These are phyloP conservation scores for Pseudocheirus occidentalis DNA, from an alignment of 2,797 vertebrate genomes.

Conservation along the genomic window DNA sequence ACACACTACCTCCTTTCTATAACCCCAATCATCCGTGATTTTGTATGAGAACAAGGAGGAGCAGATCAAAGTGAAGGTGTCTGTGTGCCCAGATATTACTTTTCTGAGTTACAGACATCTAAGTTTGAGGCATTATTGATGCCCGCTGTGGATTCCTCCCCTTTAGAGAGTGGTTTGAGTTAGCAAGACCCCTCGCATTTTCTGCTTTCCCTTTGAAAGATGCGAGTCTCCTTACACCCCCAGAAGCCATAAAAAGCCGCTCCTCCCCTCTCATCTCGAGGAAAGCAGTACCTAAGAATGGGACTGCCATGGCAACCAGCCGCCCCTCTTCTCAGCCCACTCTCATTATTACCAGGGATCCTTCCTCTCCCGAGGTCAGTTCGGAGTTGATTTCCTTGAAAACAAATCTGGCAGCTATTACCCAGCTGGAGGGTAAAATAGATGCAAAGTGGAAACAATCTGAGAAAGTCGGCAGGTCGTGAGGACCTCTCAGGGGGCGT, in stretches of 20 bases:
- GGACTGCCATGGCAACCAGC: not conserved
- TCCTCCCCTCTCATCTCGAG: not conserved
- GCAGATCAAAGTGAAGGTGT: not conserved
- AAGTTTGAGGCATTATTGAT: not conserved
- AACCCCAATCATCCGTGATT: not conserved
- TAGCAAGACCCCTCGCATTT: not conserved
- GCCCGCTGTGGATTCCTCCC: not conserved
- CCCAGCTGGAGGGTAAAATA: conserved; percentile 41
- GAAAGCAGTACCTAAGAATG: not conserved
- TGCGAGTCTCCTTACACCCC: not conserved
- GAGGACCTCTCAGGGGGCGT: conserved; percentile 11
- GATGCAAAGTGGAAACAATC: conserved; percentile 22
- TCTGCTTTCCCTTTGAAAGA: not conserved
- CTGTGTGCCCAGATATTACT: not conserved
- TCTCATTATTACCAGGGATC: not conserved
- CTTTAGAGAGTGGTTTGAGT: not conserved
- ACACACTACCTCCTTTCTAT: not conserved
- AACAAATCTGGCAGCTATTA: conserved; percentile 17
- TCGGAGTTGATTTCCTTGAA: conserved; percentile 8
- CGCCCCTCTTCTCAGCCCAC: not conserved
- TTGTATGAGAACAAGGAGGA: not conserved
- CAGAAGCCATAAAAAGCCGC: not conserved
- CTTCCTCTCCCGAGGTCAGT: conserved; percentile 11
- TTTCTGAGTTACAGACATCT: not conserved
- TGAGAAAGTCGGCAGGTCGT: conserved; percentile 23